Evolutionary conservation across 2,797 vertebrate species (phyloP).

Genomic region (Todus mexicanus): DNA sequence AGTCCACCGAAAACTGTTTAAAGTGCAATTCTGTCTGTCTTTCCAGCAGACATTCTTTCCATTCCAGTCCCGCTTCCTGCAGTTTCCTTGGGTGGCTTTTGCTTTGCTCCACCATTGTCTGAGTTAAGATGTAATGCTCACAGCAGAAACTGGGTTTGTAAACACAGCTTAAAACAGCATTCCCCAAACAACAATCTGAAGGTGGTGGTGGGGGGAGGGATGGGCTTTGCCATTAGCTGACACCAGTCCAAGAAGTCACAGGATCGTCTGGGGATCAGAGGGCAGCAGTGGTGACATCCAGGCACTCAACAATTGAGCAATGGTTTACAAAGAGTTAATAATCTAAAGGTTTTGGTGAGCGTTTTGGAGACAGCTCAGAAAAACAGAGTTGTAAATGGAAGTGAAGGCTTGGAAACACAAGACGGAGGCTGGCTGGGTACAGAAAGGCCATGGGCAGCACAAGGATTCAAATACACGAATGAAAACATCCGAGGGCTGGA

Average conservation of each 20-base stretch:
- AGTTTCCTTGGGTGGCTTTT: background rate
- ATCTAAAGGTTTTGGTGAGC: background rate
- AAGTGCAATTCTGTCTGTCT: background rate
- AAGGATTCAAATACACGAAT: background rate
- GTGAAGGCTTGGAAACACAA: background rate
- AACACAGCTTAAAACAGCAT: background rate
- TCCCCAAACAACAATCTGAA: background rate
- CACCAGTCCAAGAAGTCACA: background rate
- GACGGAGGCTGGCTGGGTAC: background rate
- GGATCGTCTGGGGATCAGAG: background rate
- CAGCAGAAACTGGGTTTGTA: background rate
- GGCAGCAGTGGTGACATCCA: background rate
- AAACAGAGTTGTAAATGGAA: background rate
- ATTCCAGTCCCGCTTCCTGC: constrained; percentile 26
- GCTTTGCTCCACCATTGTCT: background rate
- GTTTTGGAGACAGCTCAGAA: background rate
- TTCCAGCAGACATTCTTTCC: constrained; percentile 34
- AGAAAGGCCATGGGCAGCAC: background rate
- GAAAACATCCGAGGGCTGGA: background rate
- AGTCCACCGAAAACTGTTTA: background rate
- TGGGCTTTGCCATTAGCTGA: background rate
- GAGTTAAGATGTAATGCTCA: background rate
- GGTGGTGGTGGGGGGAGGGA: background rate
- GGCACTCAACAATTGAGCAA: background rate
- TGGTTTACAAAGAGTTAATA: background rate